phyloP scores from a whole-genome alignment of 2,113 vertebrate species.

The Riparia riparia region DNA sequence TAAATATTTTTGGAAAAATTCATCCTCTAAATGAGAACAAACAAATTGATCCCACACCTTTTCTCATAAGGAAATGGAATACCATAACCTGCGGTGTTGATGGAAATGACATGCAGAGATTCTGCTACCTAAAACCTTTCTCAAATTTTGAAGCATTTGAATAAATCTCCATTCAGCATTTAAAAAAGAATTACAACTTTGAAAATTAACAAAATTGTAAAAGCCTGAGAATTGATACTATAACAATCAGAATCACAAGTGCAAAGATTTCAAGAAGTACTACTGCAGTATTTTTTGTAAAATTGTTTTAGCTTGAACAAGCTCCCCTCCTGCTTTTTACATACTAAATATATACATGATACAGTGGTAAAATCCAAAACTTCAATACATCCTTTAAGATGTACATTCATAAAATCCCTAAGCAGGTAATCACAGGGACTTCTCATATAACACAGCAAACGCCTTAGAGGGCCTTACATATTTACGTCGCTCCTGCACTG shows the following conservation, averaged over 20 bases:
- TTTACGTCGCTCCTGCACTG: background rate
- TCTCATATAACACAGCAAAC: background rate
- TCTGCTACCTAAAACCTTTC: background rate
- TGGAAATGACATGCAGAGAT: background rate
- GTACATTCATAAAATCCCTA: background rate
- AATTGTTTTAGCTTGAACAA: background rate
- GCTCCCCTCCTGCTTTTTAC: background rate
- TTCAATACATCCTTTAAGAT: background rate
- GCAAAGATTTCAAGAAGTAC: background rate
- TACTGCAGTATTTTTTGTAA: rapidly evolving
- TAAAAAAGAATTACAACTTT: background rate
- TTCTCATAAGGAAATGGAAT: background rate
- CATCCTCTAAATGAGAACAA: background rate
- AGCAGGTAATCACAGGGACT: background rate
- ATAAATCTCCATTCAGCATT: background rate
- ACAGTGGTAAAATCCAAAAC: background rate
- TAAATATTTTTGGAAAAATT: background rate
- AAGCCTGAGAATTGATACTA: background rate
- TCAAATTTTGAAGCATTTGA: background rate
- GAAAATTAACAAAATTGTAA: background rate
- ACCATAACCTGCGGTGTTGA: background rate
- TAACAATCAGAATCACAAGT: background rate
- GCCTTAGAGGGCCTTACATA: background rate
- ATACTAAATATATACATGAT: background rate
- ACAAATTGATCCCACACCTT: background rate